Evolutionary conservation across 1,140 invertebrate species (phyloP), one percentile per base, ranked within the genome.

Genomic region (Apolygus lucorum): DNA sequence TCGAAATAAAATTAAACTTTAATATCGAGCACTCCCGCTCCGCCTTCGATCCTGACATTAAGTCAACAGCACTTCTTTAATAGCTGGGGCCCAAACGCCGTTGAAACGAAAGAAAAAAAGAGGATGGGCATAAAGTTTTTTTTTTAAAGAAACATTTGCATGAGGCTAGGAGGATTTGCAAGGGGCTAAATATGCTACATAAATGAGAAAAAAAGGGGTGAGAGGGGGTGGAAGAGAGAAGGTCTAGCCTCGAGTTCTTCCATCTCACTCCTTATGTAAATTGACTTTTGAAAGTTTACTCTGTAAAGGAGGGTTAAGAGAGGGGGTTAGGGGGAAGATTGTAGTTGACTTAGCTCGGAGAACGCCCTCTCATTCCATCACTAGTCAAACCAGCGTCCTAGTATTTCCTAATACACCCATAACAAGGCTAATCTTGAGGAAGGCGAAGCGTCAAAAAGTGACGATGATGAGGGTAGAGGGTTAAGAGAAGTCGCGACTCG

Each of bases 211-310:
- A 42, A 42, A 42, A 42, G 34, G 4, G 17, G 34, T 17, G 34
- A 42, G 17, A 17, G 34, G 34, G 17, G 34, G 34, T 42, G 4
- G 34, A 42, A 17, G 34, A 25, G 62, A n/a, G 21, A 24, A 25
- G 62, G 62, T 63, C 17, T 17, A 27, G 14, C 27, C 62, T 63
- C 27, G 22, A 25, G 22, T 27, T 25, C 27, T 27, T 27, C 27
- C 62, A 8, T 25, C 27, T 63, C 27, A 27, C 62, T 63, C 62
- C 62, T 63, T 63, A 63, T 63, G 62, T 63, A 63, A 63, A 63
- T 63, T 63, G 27, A 63, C 62, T 63, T 63, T 63, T 63, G 62
- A 63, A 63, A 63, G 62, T 63, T 63, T 63, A 63, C 62, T 63
- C 27, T 63, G 62, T 63, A 63, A 63, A 27, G 22, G 62, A 63